Evolutionary conservation across 1,140 invertebrate genomes (phyloP), one percentile per base, ranked within the genome.

Genomic region (Papilio helenus): DNA sequence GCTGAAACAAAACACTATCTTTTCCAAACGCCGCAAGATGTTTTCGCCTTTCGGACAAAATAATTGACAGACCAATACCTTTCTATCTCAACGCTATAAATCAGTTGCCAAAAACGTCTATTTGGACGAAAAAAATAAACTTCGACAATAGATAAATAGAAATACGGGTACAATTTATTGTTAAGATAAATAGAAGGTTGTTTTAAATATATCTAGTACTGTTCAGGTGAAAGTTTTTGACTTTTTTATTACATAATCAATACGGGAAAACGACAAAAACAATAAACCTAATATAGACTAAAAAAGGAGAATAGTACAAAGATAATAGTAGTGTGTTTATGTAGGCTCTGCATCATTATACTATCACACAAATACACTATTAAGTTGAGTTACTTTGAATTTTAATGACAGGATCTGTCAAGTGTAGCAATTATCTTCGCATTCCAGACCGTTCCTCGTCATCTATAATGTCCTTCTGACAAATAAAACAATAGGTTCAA

Each of bases 101-200:
- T 74, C 72, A 74, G 72, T 74, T 74, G 72, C 44, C 72, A 74
- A 74, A 74, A 74, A n/a, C 44, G 72, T 74, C 42, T 49, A 74
- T 74, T 74, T 74, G n/a, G 72, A 9, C 23, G 18, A 74, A 73
- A 72, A 73, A 73, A 73, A 72, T n/a, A 72, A 46, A 39, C 44
- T 44, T 46, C 20, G 72, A 16, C 72, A 29, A 51, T 18, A 74
- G 44, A 74, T 74, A 74, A 74, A 74, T 49, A 74, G 72, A 29
- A 74, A 74, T 74, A 23, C 72, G 72, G 72, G 72, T 26, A 26
- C 20, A 74, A 74, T 74, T 74, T 74, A 74, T 74, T 74, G 20
- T 74, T 49, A 74, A 74, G 72, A 74, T 74, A 74, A 49, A 74
- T 29, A 2, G 44, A 49, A 74, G 72, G 72, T 72, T 74, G 72